Evolutionary conservation across 2,113 vertebrate genomes (phyloP), one percentile per base, ranked within the genome.

Genomic region (Ceratotherium simum): DNA sequence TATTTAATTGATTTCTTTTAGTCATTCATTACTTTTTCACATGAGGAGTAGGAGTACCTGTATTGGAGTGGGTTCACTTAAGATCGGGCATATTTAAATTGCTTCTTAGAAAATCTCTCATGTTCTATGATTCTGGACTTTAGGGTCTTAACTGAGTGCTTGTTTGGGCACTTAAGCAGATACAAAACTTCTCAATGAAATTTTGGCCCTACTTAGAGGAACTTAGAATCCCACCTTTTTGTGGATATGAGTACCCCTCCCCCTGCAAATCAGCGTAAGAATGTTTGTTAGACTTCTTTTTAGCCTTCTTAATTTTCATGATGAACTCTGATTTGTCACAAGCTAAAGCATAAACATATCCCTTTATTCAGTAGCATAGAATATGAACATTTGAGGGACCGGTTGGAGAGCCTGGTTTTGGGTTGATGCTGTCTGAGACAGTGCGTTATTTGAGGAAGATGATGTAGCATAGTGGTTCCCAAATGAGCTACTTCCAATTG

Each of bases 1-100:
- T 95, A 91, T 70, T 93, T 62, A 80, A 73, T 81, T 94, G 16
- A n/a, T 90, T 70, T 97, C 92, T 48, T 39, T 39, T 3, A 97
- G 10, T 76, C 51, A 85, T 76, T 85, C 21, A 70, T 89, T 93
- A 94, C 69, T 76, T 83, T 83, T 94, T 72, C 80, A 76, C 16
- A n/a, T 90, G 12, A 33, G 6, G 48, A 85, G 39, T 85, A 73
- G 87, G 33, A 90, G 48, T 94, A 73, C 64, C 73, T 91, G 29
- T 29, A 80, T 14, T 78, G 33, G 39, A 56, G 33, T 79, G 48
- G 65, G 25, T 91, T 78, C 18, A 39, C 65, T 91, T 81, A 67
- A 96, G 62, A 91, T 75, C 27, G 65, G 48, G 29, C 29, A 33
- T 86, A 86, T 92, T 95, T 89, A 90, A 84, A 79, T 83, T 29